Percentiles rank a stretch among this genome's conserved stretches.
phyloP scores from a whole-genome alignment of 1,140 invertebrate species.

The Tenebrio molitor region DNA sequence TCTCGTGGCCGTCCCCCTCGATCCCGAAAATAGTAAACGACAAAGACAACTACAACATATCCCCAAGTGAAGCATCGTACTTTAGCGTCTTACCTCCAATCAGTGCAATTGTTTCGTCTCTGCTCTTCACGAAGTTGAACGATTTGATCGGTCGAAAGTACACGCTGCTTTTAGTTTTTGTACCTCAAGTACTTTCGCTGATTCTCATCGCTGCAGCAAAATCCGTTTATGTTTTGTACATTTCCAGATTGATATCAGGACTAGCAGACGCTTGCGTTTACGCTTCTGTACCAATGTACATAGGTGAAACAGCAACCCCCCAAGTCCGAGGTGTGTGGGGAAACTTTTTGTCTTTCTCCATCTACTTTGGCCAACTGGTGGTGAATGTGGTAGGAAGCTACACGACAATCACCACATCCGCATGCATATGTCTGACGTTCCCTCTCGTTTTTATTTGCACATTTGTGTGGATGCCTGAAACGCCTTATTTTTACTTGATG shows the following conservation, averaged over 20 bases:
- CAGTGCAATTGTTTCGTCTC: slow-evolving; percentile 15
- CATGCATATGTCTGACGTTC: slow-evolving; percentile 65
- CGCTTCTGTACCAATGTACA: slow-evolving; percentile 51
- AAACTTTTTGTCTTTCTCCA: slow-evolving; percentile 67
- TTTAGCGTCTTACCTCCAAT: slow-evolving; percentile 52
- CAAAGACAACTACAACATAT: slow-evolving; percentile 47
- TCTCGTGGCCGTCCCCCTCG: slow-evolving; percentile 55
- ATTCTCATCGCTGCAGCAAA: slow-evolving; percentile 27
- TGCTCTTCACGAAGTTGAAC: slow-evolving; percentile 11
- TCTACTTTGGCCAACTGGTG: slow-evolving; percentile 64
- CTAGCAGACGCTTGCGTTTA: slow-evolving; percentile 53
- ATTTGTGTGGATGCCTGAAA: slow-evolving; percentile 64
- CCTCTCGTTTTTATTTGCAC: slow-evolving; percentile 66
- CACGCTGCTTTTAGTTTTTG: slow-evolving; percentile 18
- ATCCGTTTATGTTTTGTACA: slow-evolving; percentile 62
- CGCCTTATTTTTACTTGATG: slow-evolving; percentile 61
- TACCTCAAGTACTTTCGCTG: slow-evolving; percentile 7
- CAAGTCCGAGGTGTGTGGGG: slow-evolving; percentile 52
- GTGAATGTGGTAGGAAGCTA: slow-evolving; percentile 48
- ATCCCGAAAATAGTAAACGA: slow-evolving; percentile 47
- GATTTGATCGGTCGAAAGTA: slow-evolving; percentile 43
- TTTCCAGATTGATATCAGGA: slow-evolving; percentile 46
- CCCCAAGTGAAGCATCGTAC: slow-evolving; percentile 48
- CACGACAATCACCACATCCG: slow-evolving; percentile 38
- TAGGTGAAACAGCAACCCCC: slow-evolving; percentile 54